Conservation (phyloP, 2,888 invertebrate species). For the Cheilosia vulpina region DNA sequence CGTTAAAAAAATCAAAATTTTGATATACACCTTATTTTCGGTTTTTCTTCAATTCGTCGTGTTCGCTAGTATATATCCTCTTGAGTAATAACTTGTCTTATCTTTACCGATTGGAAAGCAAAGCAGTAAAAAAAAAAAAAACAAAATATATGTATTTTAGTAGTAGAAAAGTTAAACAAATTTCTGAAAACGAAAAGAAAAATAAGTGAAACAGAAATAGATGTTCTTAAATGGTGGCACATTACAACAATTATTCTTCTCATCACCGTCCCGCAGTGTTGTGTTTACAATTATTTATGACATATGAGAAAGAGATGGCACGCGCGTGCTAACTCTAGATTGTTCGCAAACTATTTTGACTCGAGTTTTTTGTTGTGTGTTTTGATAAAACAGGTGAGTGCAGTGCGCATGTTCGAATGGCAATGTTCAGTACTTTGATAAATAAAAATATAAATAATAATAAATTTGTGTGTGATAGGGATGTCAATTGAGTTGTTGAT, state of each 20-base stretch:
- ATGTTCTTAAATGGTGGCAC: conserved; percentile 46
- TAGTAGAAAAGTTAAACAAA: conserved; percentile 13
- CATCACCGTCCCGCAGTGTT: conserved; percentile 68
- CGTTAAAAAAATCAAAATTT: conserved; percentile 58
- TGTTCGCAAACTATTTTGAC: conserved; percentile 44
- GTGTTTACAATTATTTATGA: conserved; percentile 78
- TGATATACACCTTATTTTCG: conserved; percentile 66
- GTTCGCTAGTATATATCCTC: not conserved
- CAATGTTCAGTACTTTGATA: conserved; percentile 60
- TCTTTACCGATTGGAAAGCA: not conserved
- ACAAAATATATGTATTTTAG: not conserved
- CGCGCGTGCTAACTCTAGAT: conserved; percentile 20
- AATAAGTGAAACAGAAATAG: conserved; percentile 31
- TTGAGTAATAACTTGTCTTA: not conserved
- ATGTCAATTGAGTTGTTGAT: conserved; percentile 6
- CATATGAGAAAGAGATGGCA: conserved; percentile 76
- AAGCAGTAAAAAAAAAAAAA: conserved; percentile 2
- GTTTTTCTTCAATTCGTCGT: conserved; percentile 16
- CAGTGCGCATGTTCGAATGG: conserved; percentile 53
- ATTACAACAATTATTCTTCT: conserved; percentile 36
- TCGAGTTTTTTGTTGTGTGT: conserved; percentile 53
- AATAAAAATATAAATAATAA: conserved; percentile 73
- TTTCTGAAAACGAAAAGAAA: not conserved
- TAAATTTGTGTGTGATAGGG: conserved; percentile 54
- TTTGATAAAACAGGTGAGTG: conserved; percentile 66